Evolutionary conservation across 2,888 invertebrate species (phyloP).

Genomic region (Subacronicta megacephala): DNA sequence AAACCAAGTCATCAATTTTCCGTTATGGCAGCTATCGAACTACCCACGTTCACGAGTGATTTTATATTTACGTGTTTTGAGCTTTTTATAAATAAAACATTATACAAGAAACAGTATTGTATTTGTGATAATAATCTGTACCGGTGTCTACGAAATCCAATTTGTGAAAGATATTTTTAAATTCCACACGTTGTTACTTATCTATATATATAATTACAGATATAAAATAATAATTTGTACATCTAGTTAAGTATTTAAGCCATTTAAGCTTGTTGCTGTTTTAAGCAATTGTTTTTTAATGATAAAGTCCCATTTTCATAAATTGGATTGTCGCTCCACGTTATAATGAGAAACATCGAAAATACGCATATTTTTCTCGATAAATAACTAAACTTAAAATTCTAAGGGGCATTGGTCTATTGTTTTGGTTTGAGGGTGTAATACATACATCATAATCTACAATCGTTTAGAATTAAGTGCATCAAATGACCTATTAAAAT

Average conservation of each 20-base stretch:
- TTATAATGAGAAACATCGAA: slow-evolving; percentile 70
- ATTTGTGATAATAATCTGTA: slow-evolving; percentile 66
- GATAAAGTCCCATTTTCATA: slow-evolving; percentile 66
- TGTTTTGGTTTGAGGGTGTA: slow-evolving; percentile 36
- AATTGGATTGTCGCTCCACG: slow-evolving; percentile 74
- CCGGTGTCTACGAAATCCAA: slow-evolving; percentile 62
- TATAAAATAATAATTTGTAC: slow-evolving; percentile 68
- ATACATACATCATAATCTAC: slow-evolving; percentile 34
- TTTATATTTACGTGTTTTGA: slow-evolving; percentile 74
- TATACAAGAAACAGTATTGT: slow-evolving; percentile 68
- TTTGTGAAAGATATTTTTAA: slow-evolving; percentile 69
- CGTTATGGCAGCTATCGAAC: slow-evolving; percentile 70
- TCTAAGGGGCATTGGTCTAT: slow-evolving; percentile 54
- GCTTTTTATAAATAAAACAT: slow-evolving; percentile 82
- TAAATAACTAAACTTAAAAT: slow-evolving; percentile 28
- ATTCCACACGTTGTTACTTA: slow-evolving; percentile 60
- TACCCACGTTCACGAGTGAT: slow-evolving; percentile 69
- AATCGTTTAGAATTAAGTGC: slow-evolving; percentile 43
- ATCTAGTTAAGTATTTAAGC: slow-evolving; percentile 71
- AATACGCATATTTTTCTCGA: slow-evolving; percentile 59
- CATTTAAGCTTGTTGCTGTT: slow-evolving; percentile 79
- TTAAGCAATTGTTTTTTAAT: slow-evolving; percentile 76
- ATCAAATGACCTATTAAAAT: slow-evolving; percentile 36
- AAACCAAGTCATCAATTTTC: slow-evolving; percentile 55
- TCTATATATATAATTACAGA: slow-evolving; percentile 60